Evolutionary conservation across 2,113 vertebrate species (phyloP), one percentile per base, ranked within the genome.

Genomic region (Dryoscopus gambensis): DNA sequence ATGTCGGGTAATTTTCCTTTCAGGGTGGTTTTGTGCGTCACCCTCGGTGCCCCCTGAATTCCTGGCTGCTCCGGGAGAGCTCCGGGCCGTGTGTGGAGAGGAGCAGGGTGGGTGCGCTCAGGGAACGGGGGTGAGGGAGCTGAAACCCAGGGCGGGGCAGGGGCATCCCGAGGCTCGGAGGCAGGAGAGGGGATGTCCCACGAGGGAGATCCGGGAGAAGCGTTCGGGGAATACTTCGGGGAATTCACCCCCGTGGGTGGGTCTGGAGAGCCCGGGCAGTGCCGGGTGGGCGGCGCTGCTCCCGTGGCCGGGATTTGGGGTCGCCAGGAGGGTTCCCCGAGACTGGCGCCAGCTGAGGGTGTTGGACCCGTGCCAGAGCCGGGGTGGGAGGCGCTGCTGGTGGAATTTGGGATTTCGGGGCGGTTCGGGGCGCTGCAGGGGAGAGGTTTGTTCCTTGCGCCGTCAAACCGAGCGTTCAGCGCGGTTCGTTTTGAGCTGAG

Each of bases 391-490:
- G 4, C 3, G 49, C 3, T 15, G 40, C 2, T 6, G 33, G 20
- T 27, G 28, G 44, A 62, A 10, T 55, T 37, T 40, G 50, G 50
- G 65, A 23, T 33, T 42, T 73, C 5, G 37, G 33, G 15, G 5
- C 17, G 21, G 44, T 69, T 35, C 19, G 35, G 7, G 2, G 2
- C 1, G 6, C 10, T 18, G 22, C 2, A 53, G 23, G 22, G 33
- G 16, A 11, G 3, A 14, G 23, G 8, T 63, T 75, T 60, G 33
- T 35, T 49, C 8, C 63, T 37, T 25, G 55, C 37, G 33, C 13
- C 35, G 0, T 33, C 33, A 14, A 1, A 20, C 5, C 0, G 15
- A 56, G 25, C 8, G 2, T 42, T 52, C 4, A 5, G 0, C 0
- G 0, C 28, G 5, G 11, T 11, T 49, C 11, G 1, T 21, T 24